These are phyloP conservation scores for rat (Rattus norvegicus) DNA, from an alignment of 2,113 vertebrate genomes.

Conservation along the genomic window DNA sequence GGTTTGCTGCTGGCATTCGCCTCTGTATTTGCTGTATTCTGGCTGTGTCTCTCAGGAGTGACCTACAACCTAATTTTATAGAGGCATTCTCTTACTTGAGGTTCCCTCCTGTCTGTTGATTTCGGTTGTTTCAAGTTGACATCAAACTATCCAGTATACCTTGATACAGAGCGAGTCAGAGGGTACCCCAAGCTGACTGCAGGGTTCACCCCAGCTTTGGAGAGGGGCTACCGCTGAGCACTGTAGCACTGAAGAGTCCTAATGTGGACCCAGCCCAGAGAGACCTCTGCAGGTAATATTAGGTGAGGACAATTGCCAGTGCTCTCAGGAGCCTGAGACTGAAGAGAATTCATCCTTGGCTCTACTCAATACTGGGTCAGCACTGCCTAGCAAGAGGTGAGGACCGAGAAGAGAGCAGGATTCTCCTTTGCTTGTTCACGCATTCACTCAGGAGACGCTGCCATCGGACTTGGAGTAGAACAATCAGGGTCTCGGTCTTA, in stretches of 20 bases:
- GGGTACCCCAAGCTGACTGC: not conserved
- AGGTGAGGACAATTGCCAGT: not conserved
- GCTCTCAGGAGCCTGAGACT: not conserved
- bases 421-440: not conserved
- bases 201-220: not conserved
- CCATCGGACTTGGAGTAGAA: accelerated
- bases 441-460: not conserved
- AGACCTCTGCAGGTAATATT: conserved; percentile 20
- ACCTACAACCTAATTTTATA: not conserved
- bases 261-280: not conserved
- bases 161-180: not conserved
- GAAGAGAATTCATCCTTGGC: not conserved
- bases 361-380: not conserved
- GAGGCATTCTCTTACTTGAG: not conserved
- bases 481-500: not conserved
- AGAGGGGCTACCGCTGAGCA: not conserved
- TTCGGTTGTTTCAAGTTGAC: not conserved
- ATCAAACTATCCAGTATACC: not conserved
- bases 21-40: no score
- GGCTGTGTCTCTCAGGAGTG: no score
- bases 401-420: not conserved
- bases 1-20: no score
- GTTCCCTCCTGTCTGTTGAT: not conserved
- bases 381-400: not conserved
- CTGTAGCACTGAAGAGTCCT: not conserved